Evolutionary conservation across 2,113 vertebrate species (phyloP).

Genomic region (Oryzias melastigma): DNA sequence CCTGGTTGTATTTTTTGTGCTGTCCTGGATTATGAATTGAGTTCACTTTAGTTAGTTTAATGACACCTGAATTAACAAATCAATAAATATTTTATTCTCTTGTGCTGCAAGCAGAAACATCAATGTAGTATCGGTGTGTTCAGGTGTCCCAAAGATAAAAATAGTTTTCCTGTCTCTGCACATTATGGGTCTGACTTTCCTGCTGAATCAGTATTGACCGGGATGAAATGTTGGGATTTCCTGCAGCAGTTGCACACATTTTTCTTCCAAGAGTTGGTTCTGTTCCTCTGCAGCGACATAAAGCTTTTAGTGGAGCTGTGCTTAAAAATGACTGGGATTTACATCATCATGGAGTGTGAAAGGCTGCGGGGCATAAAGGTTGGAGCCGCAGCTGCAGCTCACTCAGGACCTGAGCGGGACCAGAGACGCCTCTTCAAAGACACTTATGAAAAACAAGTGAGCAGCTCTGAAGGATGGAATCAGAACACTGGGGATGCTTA

Average conservation of each 20-base stretch:
- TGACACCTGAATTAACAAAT: too few relatives aligned
- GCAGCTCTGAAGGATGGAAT: conserved; percentile 26
- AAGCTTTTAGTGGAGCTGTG: conserved; percentile 2
- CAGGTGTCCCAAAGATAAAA: too few relatives aligned
- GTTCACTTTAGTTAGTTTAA: too few relatives aligned
- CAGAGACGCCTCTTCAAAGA: conserved; percentile 29
- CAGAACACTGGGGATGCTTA: conserved; percentile 40
- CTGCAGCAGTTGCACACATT: conserved; percentile 21
- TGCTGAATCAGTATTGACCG: background rate
- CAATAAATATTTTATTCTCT: too few relatives aligned
- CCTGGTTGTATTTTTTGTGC: too few relatives aligned
- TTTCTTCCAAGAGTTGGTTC: conserved; percentile 5
- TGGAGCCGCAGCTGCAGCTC: conserved; percentile 3
- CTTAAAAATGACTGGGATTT: conserved; percentile 41
- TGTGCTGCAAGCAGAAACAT: too few relatives aligned
- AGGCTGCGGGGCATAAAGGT: conserved; percentile 22
- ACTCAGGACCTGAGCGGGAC: conserved; percentile 22
- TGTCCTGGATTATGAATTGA: too few relatives aligned
- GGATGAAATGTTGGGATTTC: conserved; percentile 19
- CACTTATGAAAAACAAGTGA: conserved; percentile 34
- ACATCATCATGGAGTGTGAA: conserved; percentile 24
- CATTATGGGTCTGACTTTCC: too few relatives aligned
- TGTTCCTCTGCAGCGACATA: conserved; percentile 17
- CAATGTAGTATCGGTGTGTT: too few relatives aligned
- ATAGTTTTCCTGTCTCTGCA: too few relatives aligned